Conservation (phyloP, 2,797 vertebrate genomes). For the Somateria mollissima region DNA sequence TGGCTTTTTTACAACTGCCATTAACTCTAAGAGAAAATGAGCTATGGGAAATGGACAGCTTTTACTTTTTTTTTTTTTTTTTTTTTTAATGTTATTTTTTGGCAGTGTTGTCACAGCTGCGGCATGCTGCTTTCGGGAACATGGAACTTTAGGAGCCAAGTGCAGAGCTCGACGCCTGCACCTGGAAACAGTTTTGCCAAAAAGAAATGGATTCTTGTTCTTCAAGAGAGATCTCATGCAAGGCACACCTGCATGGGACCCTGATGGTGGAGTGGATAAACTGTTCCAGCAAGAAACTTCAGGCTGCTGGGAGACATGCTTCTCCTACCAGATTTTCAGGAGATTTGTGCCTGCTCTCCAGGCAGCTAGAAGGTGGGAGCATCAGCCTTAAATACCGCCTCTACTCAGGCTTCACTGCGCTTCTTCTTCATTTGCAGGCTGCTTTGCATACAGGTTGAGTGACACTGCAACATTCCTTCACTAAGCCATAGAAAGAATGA, state of each 20-base stretch:
- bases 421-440: not conserved
- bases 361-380: not conserved
- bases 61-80: no score
- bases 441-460: not conserved
- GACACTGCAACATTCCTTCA: not conserved
- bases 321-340: not conserved
- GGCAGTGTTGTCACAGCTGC: not conserved
- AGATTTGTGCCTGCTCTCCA: not conserved
- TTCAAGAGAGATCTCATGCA: not conserved
- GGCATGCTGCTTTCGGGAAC: not conserved
- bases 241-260: not conserved
- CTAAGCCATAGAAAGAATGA: not conserved
- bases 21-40: not conserved
- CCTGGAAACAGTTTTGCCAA: not conserved
- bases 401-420: rapidly evolving
- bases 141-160: not conserved
- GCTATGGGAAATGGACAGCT: not conserved
- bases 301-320: rapidly evolving
- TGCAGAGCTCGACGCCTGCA: not conserved
- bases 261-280: rapidly evolving
- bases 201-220: not conserved
- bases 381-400: not conserved
- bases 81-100: not conserved
- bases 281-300: not conserved
- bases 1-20: rapidly evolving